Percentiles rank a stretch among this genome's conserved stretches.
Evolutionary conservation across 1,140 invertebrate genomes (phyloP).

Genomic region (Steinernema feltiae): DNA sequence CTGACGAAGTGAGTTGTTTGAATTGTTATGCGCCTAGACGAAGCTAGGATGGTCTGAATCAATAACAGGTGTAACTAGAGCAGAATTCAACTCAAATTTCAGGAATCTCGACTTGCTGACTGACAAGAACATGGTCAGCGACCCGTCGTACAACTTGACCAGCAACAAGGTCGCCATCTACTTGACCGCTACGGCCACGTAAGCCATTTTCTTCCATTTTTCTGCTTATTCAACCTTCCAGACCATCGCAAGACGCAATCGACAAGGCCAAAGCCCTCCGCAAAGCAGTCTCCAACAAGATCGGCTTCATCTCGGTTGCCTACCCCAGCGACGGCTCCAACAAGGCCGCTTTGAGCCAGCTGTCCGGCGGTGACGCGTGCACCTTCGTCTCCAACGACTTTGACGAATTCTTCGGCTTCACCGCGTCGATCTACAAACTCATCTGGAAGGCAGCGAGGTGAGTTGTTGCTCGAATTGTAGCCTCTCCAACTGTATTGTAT

Average conservation of each 20-base stretch:
- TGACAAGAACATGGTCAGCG: background rate
- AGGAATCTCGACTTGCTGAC: background rate
- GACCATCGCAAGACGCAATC: background rate
- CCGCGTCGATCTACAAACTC: background rate
- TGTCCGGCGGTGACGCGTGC: background rate
- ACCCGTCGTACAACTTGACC: background rate
- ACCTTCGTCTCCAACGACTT: background rate
- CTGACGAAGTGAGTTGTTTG: background rate
- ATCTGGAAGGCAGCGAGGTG: background rate
- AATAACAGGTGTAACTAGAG: too few species aligned
- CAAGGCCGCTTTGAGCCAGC: background rate
- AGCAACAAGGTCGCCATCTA: constrained; percentile 1
- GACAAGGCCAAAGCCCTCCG: background rate
- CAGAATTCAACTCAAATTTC: too few species aligned
- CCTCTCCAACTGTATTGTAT: too few species aligned
- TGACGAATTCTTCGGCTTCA: background rate
- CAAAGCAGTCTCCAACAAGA: background rate
- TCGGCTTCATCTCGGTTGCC: background rate
- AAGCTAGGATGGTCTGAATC: too few species aligned
- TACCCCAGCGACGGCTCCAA: constrained; percentile 3
- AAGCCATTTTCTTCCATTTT: background rate
- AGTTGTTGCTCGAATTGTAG: too few species aligned
- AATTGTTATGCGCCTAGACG: background rate
- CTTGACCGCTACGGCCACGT: background rate
- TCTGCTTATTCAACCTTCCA: background rate